A percentile compares a stretch with the other conserved stretches of the same genome.
Evolutionary conservation across 2,797 vertebrate genomes (phyloP).

Genomic region (Aplochiton taeniatus): DNA sequence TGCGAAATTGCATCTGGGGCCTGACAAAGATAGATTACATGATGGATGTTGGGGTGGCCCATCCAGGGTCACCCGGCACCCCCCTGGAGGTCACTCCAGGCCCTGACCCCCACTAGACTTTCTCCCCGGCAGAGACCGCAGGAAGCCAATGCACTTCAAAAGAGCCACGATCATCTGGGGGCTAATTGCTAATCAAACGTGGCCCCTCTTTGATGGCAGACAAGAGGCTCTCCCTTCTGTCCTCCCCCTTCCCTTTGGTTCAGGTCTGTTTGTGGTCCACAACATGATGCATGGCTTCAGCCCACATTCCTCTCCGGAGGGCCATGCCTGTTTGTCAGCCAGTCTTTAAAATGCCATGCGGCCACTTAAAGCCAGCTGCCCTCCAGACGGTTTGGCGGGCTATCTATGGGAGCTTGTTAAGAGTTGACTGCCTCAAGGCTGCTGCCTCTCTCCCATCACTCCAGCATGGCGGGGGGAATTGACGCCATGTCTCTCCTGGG

Average conservation of each 20-base stretch:
- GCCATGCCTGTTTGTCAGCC: constrained; percentile 55
- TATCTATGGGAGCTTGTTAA: constrained; percentile 62
- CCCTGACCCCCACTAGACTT: constrained; percentile 50
- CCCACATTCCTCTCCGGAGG: constrained; percentile 11
- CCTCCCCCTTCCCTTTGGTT: not conserved
- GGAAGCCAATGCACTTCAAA: constrained; percentile 71
- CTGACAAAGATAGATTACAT: constrained; percentile 71
- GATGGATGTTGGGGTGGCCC: constrained; percentile 60
- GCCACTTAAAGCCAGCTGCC: constrained; percentile 66
- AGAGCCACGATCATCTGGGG: constrained; percentile 36
- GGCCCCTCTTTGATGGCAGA: constrained; percentile 26
- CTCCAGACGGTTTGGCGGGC: constrained; percentile 36
- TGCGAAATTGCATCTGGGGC: constrained; percentile 77
- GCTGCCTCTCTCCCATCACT: constrained; percentile 7
- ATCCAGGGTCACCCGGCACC: constrained; percentile 58
- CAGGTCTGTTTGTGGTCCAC: constrained; percentile 9
- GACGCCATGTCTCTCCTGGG: constrained; percentile 44
- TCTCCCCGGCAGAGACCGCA: constrained; percentile 46
- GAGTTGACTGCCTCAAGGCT: constrained; percentile 50
- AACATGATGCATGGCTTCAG: constrained; percentile 35
- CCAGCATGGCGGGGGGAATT: constrained; percentile 32
- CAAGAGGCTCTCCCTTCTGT: constrained; percentile 20
- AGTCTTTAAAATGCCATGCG: constrained; percentile 52
- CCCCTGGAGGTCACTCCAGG: constrained; percentile 50
- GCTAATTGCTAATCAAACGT: constrained; percentile 65